These are phyloP conservation scores for Plemyria rubiginata DNA, from an alignment of 2,888 invertebrate species.

Conservation along the genomic window DNA sequence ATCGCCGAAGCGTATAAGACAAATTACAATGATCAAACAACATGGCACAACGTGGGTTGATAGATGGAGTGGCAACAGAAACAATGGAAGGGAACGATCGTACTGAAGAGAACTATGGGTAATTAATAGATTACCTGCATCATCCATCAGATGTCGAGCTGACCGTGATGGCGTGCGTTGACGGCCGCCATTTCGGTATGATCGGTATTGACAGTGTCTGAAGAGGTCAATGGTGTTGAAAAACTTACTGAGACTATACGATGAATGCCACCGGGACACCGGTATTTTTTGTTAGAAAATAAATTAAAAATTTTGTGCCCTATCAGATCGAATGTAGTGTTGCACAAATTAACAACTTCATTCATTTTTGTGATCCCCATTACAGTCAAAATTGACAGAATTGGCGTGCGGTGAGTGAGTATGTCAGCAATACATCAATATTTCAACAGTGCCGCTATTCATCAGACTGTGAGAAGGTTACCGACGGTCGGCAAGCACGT, in stretches of 20 bases:
- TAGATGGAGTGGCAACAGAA: slow-evolving; percentile 70
- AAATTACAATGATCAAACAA: slow-evolving; percentile 72
- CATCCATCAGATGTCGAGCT: slow-evolving; percentile 69
- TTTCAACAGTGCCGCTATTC: slow-evolving; percentile 50
- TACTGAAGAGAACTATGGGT: slow-evolving; percentile 64
- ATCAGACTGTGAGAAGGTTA: slow-evolving; percentile 53
- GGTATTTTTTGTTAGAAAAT: neutral
- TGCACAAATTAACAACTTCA: slow-evolving; percentile 2
- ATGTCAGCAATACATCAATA: slow-evolving; percentile 50
- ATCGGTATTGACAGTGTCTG: slow-evolving; percentile 40
- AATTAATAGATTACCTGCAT: slow-evolving; percentile 76
- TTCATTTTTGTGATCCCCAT: slow-evolving; percentile 30
- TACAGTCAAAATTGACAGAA: slow-evolving; percentile 46
- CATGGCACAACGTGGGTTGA: slow-evolving; percentile 79
- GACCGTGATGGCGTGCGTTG: slow-evolving; percentile 41
- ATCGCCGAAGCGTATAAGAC: slow-evolving; percentile 70
- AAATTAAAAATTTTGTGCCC: neutral
- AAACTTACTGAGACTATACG: slow-evolving; percentile 7
- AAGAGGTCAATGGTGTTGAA: slow-evolving; percentile 32
- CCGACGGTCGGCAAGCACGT: slow-evolving; percentile 35
- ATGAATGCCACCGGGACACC: neutral
- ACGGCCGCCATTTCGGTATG: slow-evolving; percentile 34
- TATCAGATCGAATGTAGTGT: neutral
- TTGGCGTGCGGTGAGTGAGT: slow-evolving; percentile 37
- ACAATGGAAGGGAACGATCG: slow-evolving; percentile 69